Evolutionary conservation across 2,113 vertebrate species (phyloP).

Genomic region (Ascaphus truei): DNA sequence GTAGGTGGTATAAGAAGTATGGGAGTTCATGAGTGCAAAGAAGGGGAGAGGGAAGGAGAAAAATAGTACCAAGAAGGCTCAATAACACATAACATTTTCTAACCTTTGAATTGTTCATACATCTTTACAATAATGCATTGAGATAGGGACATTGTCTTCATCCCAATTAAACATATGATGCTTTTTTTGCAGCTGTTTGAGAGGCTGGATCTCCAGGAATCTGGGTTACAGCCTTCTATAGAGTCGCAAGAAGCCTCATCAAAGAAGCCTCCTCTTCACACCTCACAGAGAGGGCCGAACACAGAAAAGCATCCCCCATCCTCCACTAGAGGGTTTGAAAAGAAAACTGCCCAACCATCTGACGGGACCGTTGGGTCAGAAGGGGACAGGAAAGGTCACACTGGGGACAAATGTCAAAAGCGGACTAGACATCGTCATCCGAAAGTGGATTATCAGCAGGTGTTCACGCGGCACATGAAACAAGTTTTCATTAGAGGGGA

Average conservation of each 20-base stretch:
- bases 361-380: no score
- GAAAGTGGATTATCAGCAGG: slow-evolving; percentile 79
- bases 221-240: slow-evolving; percentile 37
- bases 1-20: no score
- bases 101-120: no score
- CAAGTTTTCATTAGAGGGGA: slow-evolving; percentile 95
- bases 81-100: no score
- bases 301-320: neutral
- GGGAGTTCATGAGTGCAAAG: no score
- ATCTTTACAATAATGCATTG: no score
- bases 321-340: neutral
- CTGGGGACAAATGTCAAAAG: slow-evolving; percentile 48
- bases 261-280: neutral
- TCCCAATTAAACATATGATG: no score
- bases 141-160: no score
- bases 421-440: slow-evolving; percentile 39
- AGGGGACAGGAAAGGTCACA: slow-evolving; percentile 40
- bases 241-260: neutral
- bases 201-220: slow-evolving; percentile 81
- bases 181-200: slow-evolving; percentile 79
- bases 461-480: slow-evolving; percentile 87
- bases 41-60: no score
- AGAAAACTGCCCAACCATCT: neutral
- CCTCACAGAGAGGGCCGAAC: no score
- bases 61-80: no score